Base-by-base conservation (phyloP, 1,140 invertebrate species). In the roundworm (Caenorhabditis elegans) region DNA sequence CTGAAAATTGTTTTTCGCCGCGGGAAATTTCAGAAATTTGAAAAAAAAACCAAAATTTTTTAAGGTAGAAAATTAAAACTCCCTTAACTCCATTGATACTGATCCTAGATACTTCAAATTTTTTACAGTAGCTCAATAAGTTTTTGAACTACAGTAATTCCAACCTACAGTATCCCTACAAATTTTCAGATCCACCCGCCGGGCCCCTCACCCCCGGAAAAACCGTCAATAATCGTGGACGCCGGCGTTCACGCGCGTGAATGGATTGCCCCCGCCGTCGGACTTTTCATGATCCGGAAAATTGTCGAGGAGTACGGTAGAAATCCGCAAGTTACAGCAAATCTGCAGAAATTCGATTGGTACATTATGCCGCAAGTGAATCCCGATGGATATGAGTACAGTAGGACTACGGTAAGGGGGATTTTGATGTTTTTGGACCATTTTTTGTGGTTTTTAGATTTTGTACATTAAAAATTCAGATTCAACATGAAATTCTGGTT, bases 281-380 rank as follows among this genome's bases (percentile, higher is more conserved):
- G 87, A 2, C 48, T 91, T 11, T 90, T 90, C 76, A 82, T 90
- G n/a, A 88, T 90, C 19, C 76, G 90, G 70, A 86, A 86, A 80
- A 79, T 85, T 15, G 86, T 85, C 1, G 84, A 46, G 0, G 78
- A 75, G 36, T 86, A 86, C 70, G 83, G 77, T 43, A 80, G 24
- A 5, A 77, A 88, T 26, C 43, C 65, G 15, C 17, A 84, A n/a
- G 79, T 87, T 3, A 85, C 76, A 10, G 91, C 93, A 79, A 91
- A 94, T 17, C 91, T 96, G 75, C 93, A 93, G 47, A 92, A 93
- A 79, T 93, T 94, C 79, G 94, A 96, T 86, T 96, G 94, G 94
- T 93, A 94, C 87, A 92, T 96, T 82, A 65, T 91, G 0, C 90
- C 90, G 0, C 86, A 90, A 15, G 85, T 86, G 13, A 91, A 91